Evolutionary conservation across 2,888 invertebrate genomes (phyloP).

Genomic region (Philereme vetulata): DNA sequence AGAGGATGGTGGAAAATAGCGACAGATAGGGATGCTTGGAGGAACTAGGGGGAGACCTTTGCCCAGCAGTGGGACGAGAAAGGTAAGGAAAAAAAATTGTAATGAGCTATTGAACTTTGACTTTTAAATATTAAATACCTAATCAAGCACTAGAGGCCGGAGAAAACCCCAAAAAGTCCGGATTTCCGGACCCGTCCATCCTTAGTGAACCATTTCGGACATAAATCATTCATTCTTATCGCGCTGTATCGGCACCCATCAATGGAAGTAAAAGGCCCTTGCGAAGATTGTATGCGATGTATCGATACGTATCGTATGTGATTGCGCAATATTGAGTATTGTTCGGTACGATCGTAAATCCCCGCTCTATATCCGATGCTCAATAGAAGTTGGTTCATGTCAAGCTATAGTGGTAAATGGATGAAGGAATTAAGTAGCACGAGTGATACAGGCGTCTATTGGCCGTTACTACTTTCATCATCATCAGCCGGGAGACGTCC

Average conservation of each 20-base stretch:
- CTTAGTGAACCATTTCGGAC: conserved; percentile 9
- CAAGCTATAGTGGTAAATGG: neutral
- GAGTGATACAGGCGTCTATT: too few species aligned
- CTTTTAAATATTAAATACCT: too few species aligned
- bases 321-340: conserved; percentile 11
- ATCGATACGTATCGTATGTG: conserved; percentile 9
- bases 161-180: neutral
- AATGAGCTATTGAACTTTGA: too few species aligned
- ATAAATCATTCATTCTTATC: conserved; percentile 28
- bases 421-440: neutral
- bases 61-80: too few species aligned
- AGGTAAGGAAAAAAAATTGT: too few species aligned
- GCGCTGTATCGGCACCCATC: conserved; percentile 11
- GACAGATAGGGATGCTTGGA: too few species aligned
- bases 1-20: too few species aligned
- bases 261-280: conserved; percentile 16
- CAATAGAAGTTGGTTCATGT: neutral
- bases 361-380: neutral
- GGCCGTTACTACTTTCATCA: too few species aligned
- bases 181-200: neutral
- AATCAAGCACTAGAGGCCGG: neutral
- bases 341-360: conserved; percentile 8
- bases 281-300: conserved; percentile 16
- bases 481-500: too few species aligned
- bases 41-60: too few species aligned